These are phyloP conservation scores for Clangula hyemalis DNA, from an alignment of 2,797 vertebrate genomes.

Conservation along the genomic window DNA sequence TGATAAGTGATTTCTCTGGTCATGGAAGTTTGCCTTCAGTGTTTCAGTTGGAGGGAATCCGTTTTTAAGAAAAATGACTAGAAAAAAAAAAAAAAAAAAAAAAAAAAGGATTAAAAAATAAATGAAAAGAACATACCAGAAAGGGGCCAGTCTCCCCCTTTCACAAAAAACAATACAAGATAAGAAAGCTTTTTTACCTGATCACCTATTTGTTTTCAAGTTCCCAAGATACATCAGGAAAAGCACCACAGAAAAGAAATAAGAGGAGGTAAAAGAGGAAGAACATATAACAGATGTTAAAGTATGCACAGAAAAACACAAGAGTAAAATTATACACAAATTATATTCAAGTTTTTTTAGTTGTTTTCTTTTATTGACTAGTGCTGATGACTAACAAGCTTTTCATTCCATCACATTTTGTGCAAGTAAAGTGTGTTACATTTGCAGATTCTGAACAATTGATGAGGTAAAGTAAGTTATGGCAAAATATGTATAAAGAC, in stretches of 20 bases:
- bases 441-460: constrained; percentile 32
- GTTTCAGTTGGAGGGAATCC: background rate
- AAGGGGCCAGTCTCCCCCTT: background rate
- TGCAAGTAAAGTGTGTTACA: constrained; percentile 1
- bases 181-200: background rate
- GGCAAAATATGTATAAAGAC: constrained; percentile 18
- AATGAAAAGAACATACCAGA: background rate
- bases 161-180: background rate
- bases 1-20: background rate
- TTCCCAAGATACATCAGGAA: background rate
- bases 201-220: background rate
- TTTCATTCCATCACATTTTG: constrained; percentile 28
- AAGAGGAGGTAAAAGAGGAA: background rate
- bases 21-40: background rate
- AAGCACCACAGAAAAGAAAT: background rate
- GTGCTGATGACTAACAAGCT: constrained; percentile 27
- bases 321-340: background rate
- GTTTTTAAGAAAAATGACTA: background rate
- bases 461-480: constrained; percentile 8
- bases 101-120: background rate
- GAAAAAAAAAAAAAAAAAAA: background rate
- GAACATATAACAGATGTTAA: background rate
- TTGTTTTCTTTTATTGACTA: constrained; percentile 34
- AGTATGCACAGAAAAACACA: constrained; percentile 20
- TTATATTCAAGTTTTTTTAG: background rate